A percentile compares a stretch with the other conserved stretches of the same genome.
Evolutionary conservation across 1,140 invertebrate species (phyloP).

Genomic region (Eumaeus atala): DNA sequence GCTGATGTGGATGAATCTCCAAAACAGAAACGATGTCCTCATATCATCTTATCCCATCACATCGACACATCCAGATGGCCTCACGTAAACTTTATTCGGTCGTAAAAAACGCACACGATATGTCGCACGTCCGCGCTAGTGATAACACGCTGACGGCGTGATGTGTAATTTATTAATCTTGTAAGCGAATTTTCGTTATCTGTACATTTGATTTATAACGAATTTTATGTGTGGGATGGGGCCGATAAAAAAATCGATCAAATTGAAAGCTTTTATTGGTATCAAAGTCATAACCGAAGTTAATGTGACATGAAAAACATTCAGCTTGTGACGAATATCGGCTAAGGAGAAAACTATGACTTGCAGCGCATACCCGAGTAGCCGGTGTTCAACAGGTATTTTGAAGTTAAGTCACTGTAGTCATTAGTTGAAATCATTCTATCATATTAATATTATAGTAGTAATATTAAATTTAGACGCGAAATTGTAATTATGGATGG

Average conservation of each 20-base stretch:
- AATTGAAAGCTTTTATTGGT: conserved; percentile 14
- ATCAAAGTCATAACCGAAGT: conserved; percentile 5
- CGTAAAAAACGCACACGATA: conserved; percentile 19
- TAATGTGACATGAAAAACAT: conserved; percentile 7
- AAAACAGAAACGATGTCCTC: too few species aligned
- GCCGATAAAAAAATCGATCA: conserved; percentile 8
- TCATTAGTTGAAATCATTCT: too few species aligned
- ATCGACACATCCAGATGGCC: background rate
- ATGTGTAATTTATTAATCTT: conserved; percentile 24
- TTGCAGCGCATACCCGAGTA: too few species aligned
- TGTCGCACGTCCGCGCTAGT: conserved; percentile 22
- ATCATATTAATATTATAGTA: too few species aligned
- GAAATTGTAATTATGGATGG: too few species aligned
- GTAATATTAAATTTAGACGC: too few species aligned
- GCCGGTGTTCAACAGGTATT: too few species aligned
- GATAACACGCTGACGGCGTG: conserved; percentile 27
- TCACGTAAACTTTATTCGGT: conserved; percentile 4
- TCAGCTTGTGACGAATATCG: too few species aligned
- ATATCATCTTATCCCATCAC: conserved; percentile 1
- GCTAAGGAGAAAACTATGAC: too few species aligned
- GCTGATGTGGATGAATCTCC: too few species aligned
- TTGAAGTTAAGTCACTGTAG: too few species aligned
- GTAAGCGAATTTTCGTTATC: conserved; percentile 13
- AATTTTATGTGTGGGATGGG: conserved; percentile 14
- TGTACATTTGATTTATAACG: conserved; percentile 17